These are phyloP conservation scores for Pseudomyrmex concolor DNA, from an alignment of 1,140 invertebrate genomes.

Conservation along the genomic window DNA sequence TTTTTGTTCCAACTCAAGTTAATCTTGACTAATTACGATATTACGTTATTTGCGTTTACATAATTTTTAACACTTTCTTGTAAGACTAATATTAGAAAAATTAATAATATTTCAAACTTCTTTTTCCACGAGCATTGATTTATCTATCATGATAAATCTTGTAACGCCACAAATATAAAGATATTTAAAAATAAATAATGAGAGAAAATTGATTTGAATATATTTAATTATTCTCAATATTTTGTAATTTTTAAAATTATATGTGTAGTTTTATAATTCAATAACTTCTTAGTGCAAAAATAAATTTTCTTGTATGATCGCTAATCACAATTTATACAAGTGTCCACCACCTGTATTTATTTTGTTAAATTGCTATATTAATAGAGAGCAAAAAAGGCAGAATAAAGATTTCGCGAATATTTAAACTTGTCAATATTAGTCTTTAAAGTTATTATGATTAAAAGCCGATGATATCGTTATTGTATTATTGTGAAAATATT, in stretches of 20 bases:
- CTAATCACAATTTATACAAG: constrained; percentile 44
- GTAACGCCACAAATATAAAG: no score
- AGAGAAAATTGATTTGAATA: no score
- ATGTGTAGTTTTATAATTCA: constrained; percentile 11
- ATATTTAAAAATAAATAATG: no score
- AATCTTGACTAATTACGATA: not conserved
- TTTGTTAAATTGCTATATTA: constrained; percentile 57
- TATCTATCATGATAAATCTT: no score
- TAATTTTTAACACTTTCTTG: no score
- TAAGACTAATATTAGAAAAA: no score
- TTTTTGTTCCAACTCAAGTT: constrained; percentile 5
- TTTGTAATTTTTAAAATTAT: not conserved
- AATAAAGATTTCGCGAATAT: constrained; percentile 1
- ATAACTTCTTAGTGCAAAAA: not conserved
- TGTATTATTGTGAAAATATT: not conserved
- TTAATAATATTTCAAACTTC: no score
- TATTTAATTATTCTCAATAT: no score
- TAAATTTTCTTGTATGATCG: constrained; percentile 17
- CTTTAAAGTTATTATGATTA: constrained; percentile 28
- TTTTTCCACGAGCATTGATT: no score
- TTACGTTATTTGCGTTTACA: no score
- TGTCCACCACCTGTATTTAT: constrained; percentile 64
- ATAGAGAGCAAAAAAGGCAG: constrained; percentile 36
- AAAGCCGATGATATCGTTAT: not conserved
- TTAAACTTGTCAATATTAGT: constrained; percentile 20